Conservation (phyloP, 2,113 vertebrate species). For the Lichenostomus cassidix region DNA sequence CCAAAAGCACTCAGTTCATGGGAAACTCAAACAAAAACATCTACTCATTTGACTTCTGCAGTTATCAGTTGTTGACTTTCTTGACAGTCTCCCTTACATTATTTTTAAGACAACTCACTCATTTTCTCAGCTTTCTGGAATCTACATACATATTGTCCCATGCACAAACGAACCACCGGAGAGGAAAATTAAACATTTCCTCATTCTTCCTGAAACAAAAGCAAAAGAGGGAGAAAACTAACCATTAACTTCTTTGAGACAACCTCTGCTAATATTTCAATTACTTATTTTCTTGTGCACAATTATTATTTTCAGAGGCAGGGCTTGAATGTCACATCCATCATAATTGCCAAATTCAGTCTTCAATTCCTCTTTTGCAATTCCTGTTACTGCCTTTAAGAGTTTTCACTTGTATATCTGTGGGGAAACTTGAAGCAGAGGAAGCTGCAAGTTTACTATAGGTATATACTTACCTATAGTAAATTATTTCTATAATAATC, state of each 20-base stretch:
- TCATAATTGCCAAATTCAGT: background rate
- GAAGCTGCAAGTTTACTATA: too few relatives aligned
- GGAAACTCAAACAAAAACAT: background rate
- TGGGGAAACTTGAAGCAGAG: background rate
- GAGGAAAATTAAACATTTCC: background rate
- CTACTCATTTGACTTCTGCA: background rate
- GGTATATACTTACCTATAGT: too few relatives aligned
- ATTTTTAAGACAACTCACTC: background rate
- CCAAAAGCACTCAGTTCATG: background rate
- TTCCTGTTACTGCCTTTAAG: background rate
- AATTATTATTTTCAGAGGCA: background rate
- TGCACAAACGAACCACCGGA: background rate
- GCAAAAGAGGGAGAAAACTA: background rate
- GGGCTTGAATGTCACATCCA: background rate
- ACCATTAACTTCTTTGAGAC: background rate
- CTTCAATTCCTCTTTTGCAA: background rate
- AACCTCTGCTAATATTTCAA: background rate
- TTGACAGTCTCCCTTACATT: background rate
- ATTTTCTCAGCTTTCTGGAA: background rate
- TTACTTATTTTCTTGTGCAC: background rate
- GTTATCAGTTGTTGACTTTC: background rate
- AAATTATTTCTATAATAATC: background rate
- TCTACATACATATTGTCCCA: fast-evolving
- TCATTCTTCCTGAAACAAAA: background rate
- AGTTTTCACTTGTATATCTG: background rate